Base-by-base conservation (phyloP, 1,140 invertebrate genomes). In the Eupristina koningsbergeri region DNA sequence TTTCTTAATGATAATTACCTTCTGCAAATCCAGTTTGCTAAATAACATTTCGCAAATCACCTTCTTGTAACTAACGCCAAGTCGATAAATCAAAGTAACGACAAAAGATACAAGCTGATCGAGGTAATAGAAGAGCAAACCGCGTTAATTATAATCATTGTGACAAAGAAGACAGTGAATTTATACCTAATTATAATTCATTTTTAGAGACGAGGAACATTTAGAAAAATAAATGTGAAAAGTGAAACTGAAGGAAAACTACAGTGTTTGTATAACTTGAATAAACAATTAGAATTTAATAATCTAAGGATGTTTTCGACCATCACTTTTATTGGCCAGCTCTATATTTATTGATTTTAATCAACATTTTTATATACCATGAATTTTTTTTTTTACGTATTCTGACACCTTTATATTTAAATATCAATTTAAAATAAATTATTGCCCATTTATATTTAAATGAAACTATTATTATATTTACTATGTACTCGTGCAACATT, bases 131-230 rank as follows among this genome's bases (percentile, higher is more conserved):
- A 64, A 79, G 39, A 41, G 31, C 58, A 29, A n/a, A 64, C 22
- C 34, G 19, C 3, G 29, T 22, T 34, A 22, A 47, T 6, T 26
- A 45, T 31, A 36, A 80, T 69, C 53, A 80, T 9, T 41, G 29
- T 45, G 64, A 15, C 45, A 69, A 50, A 64, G 41, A 50, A 31
- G 29, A 17, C 45, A 34, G 39, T 69, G 29, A 69, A 69, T 64
- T 22, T 19, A n/a, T 31, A 31, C 9, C 79, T 81, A 75, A 81
- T 81, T 81, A 61, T 74, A 53, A 81, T 74, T 81, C 58, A 45
- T 71, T 31, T 34, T 69, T 1, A 22, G 7, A 39, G 19, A 69
- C 15, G 19, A 29, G 64, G 19, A 39, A 9, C 9, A 19, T 19
- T 29, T 64, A 34, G 8, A 64, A 34, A 64, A 64, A 3, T 22